These are phyloP conservation scores for Poliocrania exsul DNA, from an alignment of 2,797 vertebrate genomes.

Conservation along the genomic window DNA sequence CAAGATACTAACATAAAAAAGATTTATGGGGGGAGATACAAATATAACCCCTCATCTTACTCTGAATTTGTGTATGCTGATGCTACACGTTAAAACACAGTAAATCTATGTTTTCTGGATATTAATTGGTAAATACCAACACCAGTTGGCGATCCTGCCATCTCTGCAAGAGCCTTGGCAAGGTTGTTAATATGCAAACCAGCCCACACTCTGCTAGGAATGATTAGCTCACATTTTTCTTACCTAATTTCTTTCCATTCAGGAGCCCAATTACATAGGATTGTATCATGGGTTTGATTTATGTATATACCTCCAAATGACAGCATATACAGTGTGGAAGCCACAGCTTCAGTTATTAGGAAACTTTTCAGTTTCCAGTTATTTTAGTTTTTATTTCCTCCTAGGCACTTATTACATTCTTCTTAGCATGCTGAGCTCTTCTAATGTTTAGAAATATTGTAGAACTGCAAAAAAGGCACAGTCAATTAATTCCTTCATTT, in stretches of 20 bases:
- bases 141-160: neutral
- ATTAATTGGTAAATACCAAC: neutral
- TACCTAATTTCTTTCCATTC: neutral
- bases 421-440: conserved; percentile 5
- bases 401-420: neutral
- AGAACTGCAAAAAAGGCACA: conserved; percentile 47
- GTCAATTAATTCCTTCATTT: conserved; percentile 65
- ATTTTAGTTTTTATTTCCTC: conserved; percentile 2
- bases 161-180: neutral
- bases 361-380: neutral
- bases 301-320: neutral
- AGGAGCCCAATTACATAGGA: neutral
- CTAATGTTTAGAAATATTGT: conserved; percentile 33
- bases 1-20: neutral
- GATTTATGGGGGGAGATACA: neutral
- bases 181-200: neutral
- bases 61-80: neutral
- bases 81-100: neutral
- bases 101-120: neutral
- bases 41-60: neutral
- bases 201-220: neutral
- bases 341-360: neutral
- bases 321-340: neutral
- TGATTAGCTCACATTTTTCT: neutral
- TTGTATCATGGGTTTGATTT: neutral